Conservation (phyloP, 2,888 invertebrate species). For the Nineta flava region DNA sequence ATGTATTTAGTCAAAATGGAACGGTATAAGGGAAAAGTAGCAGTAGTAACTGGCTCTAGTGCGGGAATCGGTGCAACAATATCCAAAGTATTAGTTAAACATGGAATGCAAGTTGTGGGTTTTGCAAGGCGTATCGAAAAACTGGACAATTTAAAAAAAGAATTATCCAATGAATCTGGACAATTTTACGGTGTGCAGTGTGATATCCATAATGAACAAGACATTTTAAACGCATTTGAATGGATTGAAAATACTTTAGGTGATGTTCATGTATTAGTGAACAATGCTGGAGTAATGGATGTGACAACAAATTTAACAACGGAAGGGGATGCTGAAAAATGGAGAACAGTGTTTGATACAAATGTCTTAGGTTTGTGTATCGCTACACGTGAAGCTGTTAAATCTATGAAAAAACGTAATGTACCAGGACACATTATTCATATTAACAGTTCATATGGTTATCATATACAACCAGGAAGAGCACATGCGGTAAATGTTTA, state of each 20-base stretch:
- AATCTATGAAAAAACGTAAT: conserved; percentile 7
- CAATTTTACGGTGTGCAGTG: not conserved
- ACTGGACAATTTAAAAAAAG: not conserved
- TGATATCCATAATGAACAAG: not conserved
- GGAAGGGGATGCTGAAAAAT: conserved; percentile 1
- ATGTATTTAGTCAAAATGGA: no score
- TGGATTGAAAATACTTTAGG: not conserved
- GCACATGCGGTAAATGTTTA: conserved; percentile 20
- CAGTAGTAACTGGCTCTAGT: no score
- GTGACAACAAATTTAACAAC: not conserved
- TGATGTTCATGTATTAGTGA: not conserved
- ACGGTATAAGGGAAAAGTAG: no score
- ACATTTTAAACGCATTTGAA: not conserved
- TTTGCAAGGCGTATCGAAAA: not conserved
- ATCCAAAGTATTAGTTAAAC: not conserved
- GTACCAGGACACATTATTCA: conserved; percentile 14
- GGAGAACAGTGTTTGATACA: conserved; percentile 3
- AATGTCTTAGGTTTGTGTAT: conserved; percentile 5
- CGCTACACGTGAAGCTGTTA: conserved; percentile 2
- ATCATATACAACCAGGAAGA: conserved; percentile 5
- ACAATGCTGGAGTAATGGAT: not conserved
- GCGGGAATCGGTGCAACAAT: not conserved
- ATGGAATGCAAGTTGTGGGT: not conserved
- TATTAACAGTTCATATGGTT: conserved; percentile 13
- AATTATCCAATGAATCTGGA: not conserved